Evolutionary conservation across 2,888 invertebrate species (phyloP).

Genomic region (Drosophila gaucha): DNA sequence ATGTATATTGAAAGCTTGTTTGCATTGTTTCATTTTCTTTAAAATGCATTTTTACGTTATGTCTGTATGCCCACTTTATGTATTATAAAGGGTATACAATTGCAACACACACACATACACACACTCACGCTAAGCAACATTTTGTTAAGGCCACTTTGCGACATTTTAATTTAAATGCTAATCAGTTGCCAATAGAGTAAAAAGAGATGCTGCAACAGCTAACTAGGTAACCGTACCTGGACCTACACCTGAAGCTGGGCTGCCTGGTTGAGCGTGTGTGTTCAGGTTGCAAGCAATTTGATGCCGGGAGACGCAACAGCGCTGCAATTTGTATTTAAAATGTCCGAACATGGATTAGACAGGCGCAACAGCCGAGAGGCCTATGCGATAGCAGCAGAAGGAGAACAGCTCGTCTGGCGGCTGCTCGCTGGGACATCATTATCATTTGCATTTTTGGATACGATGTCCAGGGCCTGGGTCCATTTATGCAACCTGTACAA

Average conservation of each 20-base stretch:
- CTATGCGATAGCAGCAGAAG: conserved; percentile 22
- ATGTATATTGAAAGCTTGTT: not conserved
- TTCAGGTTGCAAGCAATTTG: conserved; percentile 46
- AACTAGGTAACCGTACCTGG: conserved; percentile 21
- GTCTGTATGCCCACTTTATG: not conserved
- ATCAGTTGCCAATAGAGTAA: conserved; percentile 76
- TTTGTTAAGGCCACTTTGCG: conserved; percentile 80
- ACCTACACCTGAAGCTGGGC: not conserved
- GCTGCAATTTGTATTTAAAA: conserved; percentile 76
- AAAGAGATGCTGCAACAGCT: conserved; percentile 49
- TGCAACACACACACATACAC: conserved; percentile 5
- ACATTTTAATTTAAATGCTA: conserved; percentile 79
- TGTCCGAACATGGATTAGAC: conserved; percentile 63
- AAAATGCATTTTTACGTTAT: not conserved
- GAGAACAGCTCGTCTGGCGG: conserved; percentile 11
- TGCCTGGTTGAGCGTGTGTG: not conserved
- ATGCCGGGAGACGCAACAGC: conserved; percentile 46
- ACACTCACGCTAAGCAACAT: conserved; percentile 46
- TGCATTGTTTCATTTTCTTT: not conserved
- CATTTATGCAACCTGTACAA: conserved; percentile 49
- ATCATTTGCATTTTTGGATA: conserved; percentile 32
- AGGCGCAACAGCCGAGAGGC: conserved; percentile 40
- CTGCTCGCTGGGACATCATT: conserved; percentile 34
- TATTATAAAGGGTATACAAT: conserved; percentile 19
- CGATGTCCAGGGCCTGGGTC: conserved; percentile 2